Evolutionary conservation across 2,797 vertebrate genomes (phyloP).

Genomic region (Todus mexicanus): DNA sequence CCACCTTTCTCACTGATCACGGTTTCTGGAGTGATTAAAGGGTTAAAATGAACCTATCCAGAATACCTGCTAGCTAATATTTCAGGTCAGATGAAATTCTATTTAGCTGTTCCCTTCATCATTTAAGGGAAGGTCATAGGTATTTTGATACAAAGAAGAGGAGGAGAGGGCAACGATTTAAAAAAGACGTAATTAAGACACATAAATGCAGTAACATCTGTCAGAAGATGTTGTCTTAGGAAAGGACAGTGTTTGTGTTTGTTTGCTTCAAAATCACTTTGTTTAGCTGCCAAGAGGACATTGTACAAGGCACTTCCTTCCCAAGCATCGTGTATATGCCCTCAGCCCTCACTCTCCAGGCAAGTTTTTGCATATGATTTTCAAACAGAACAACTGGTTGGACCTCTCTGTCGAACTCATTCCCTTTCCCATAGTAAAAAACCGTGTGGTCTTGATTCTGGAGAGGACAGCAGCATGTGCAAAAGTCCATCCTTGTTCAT

Average conservation of each 20-base stretch:
- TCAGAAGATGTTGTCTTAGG: background rate
- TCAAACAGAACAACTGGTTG: background rate
- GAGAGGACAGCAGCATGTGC: background rate
- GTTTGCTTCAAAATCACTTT: slow-evolving; percentile 7
- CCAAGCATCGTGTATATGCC: background rate
- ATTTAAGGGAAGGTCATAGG: background rate
- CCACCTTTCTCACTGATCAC: background rate
- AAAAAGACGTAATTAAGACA: background rate
- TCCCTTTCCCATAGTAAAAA: slow-evolving; percentile 1
- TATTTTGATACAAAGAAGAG: background rate
- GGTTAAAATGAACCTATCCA: background rate
- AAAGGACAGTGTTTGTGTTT: slow-evolving; percentile 10
- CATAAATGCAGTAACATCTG: background rate
- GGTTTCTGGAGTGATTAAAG: background rate
- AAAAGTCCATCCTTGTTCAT: slow-evolving; percentile 12
- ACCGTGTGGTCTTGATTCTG: background rate
- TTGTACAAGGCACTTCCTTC: background rate
- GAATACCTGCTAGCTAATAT: background rate
- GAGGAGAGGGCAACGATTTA: background rate
- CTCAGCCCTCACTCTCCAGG: background rate
- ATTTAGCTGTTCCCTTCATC: background rate
- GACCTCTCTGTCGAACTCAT: background rate
- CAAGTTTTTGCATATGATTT: background rate
- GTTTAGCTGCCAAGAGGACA: background rate
- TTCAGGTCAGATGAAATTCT: background rate